These are phyloP conservation scores for Drosophila pseudoananassae DNA, from an alignment of 1,140 invertebrate species.

Conservation along the genomic window DNA sequence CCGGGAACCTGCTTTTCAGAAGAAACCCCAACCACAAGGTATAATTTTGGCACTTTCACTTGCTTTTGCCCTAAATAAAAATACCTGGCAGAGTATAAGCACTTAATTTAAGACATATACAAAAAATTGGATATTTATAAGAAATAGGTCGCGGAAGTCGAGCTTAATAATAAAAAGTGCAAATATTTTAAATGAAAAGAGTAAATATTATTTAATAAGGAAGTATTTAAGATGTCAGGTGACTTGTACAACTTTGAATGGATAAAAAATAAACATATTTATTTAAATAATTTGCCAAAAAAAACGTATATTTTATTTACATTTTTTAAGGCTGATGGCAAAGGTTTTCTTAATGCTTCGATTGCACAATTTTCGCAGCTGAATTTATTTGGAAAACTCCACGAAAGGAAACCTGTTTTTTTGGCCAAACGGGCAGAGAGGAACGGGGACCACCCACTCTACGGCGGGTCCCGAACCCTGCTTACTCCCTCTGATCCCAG, in stretches of 20 bases:
- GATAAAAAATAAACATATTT: too few relatives aligned
- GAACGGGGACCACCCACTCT: constrained; percentile 26
- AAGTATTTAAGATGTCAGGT: not conserved
- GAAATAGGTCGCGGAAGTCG: not conserved
- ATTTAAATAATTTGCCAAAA: too few relatives aligned
- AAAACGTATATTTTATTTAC: too few relatives aligned
- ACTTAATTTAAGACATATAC: not conserved
- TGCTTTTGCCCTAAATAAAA: constrained; percentile 52
- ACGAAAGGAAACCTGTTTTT: constrained; percentile 29
- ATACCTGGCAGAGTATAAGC: not conserved
- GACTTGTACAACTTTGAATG: too few relatives aligned
- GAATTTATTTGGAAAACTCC: constrained; percentile 28
- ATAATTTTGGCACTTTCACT: constrained; percentile 71
- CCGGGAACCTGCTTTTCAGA: constrained; percentile 22
- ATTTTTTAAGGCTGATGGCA: not conserved
- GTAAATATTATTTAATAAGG: not conserved
- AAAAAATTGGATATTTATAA: constrained; percentile 1
- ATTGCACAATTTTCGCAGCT: constrained; percentile 42
- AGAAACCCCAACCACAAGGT: constrained; percentile 10
- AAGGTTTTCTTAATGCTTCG: not conserved
- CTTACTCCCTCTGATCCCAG: constrained; percentile 8
- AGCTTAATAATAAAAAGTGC: not conserved
- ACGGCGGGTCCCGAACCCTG: constrained; percentile 15
- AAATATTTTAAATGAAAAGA: not conserved
- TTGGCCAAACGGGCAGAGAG: not conserved